Evolutionary conservation across 64 coral and sea anemone species (phyloP).

Genomic region (Anthopleura sola): DNA sequence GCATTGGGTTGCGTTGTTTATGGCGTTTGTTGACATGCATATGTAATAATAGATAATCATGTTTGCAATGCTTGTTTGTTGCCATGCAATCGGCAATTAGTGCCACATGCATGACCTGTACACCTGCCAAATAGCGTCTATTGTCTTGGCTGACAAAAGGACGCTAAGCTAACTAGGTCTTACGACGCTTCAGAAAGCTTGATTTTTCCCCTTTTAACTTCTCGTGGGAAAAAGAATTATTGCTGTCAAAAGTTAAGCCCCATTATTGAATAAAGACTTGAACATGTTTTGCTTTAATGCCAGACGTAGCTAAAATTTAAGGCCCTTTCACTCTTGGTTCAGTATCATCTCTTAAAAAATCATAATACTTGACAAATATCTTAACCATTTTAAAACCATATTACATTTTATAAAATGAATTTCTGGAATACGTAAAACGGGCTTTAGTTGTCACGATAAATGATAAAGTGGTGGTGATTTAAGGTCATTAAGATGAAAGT

Average conservation of each 20-base stretch:
- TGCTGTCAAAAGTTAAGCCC: background rate
- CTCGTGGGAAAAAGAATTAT: background rate
- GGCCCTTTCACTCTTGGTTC: background rate
- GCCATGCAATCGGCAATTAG: constrained; percentile 20
- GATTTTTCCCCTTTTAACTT: background rate
- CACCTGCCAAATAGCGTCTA: constrained; percentile 6
- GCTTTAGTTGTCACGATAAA: too few relatives aligned
- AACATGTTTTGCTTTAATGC: background rate
- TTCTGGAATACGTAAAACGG: background rate
- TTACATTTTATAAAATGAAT: too few relatives aligned
- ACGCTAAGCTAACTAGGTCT: background rate
- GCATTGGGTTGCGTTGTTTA: background rate
- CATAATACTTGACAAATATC: too few relatives aligned
- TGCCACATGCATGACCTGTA: background rate
- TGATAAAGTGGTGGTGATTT: background rate
- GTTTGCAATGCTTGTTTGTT: constrained; percentile 14
- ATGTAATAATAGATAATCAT: background rate
- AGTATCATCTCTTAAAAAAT: too few relatives aligned
- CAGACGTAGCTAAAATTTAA: background rate
- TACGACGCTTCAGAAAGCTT: background rate
- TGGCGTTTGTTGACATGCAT: constrained; percentile 13
- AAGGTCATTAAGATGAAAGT: background rate
- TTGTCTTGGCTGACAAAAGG: constrained; percentile 19
- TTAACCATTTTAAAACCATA: too few relatives aligned
- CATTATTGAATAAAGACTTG: background rate